phyloP scores from a whole-genome alignment of 2,797 vertebrate genomes.

The Synanceia verrucosa region DNA sequence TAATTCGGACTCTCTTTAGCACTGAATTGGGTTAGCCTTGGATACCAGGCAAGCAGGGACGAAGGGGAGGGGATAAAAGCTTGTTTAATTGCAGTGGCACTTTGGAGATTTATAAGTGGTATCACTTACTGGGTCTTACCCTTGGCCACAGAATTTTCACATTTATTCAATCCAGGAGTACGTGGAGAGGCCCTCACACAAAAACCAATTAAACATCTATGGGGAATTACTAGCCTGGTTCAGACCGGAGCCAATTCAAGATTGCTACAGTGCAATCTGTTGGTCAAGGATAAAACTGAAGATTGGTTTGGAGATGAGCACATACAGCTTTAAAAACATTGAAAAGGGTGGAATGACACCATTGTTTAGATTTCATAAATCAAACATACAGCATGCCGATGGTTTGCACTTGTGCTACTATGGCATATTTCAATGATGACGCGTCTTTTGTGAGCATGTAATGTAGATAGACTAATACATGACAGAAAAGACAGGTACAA shows the following conservation, averaged over 20 bases:
- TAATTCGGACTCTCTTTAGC: conserved; percentile 83
- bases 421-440: background rate
- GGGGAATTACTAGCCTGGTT: conserved; percentile 70
- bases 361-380: conserved; percentile 11
- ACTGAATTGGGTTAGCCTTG: conserved; percentile 83
- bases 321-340: background rate
- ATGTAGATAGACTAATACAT: background rate
- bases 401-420: background rate
- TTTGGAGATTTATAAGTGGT: conserved; percentile 83
- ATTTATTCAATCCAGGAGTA: conserved; percentile 72
- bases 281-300: conserved; percentile 24
- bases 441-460: background rate
- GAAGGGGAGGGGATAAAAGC: conserved; percentile 70
- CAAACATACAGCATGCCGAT: background rate
- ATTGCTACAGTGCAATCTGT: conserved; percentile 21
- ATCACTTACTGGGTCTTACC: conserved; percentile 79
- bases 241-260: conserved; percentile 40
- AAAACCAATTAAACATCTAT: conserved; percentile 55
- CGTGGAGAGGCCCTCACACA: conserved; percentile 52
- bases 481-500: conserved; percentile 7
- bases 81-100: conserved; percentile 83
- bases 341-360: background rate
- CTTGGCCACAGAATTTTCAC: conserved; percentile 75
- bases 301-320: background rate
- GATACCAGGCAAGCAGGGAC: conserved; percentile 70